These are phyloP conservation scores for Camelus bactrianus DNA, from an alignment of 2,113 vertebrate genomes.

Conservation along the genomic window DNA sequence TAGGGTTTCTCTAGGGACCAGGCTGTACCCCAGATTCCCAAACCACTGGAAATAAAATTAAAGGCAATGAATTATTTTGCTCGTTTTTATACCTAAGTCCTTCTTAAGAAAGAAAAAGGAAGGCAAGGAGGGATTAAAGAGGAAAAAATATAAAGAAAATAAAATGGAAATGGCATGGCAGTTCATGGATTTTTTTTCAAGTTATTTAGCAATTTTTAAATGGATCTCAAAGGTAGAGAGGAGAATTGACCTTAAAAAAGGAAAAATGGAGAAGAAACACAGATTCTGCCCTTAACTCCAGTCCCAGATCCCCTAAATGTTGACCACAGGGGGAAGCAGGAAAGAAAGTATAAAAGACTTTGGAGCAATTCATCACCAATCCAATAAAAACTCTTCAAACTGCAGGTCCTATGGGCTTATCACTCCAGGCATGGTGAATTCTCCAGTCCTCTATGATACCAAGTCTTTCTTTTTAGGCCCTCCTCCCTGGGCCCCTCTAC, in stretches of 20 bases:
- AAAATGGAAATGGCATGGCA: not conserved
- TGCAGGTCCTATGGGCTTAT: not conserved
- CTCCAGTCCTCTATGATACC: not conserved
- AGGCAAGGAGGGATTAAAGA: not conserved
- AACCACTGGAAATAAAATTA: conserved; percentile 43
- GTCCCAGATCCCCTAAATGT: not conserved
- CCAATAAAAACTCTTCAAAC: not conserved
- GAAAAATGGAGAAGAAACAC: not conserved
- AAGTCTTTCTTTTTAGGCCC: not conserved
- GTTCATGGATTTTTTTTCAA: not conserved
- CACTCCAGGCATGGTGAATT: not conserved
- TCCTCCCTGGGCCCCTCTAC: not conserved
- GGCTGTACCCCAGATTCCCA: not conserved
- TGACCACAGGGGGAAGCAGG: not conserved
- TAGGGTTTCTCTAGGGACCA: not conserved
- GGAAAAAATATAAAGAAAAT: not conserved
- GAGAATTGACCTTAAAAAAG: not conserved
- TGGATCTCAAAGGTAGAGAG: not conserved
- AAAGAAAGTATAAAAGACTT: not conserved
- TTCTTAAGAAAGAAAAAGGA: not conserved
- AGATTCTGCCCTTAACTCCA: not conserved
- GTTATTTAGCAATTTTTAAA: conserved; percentile 19
- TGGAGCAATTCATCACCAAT: not conserved
- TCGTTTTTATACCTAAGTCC: not conserved
- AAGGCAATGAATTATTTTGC: conserved; percentile 1